Evolutionary conservation across 1,140 invertebrate genomes (phyloP).

Genomic region (Pseudomyrmex pallidus): DNA sequence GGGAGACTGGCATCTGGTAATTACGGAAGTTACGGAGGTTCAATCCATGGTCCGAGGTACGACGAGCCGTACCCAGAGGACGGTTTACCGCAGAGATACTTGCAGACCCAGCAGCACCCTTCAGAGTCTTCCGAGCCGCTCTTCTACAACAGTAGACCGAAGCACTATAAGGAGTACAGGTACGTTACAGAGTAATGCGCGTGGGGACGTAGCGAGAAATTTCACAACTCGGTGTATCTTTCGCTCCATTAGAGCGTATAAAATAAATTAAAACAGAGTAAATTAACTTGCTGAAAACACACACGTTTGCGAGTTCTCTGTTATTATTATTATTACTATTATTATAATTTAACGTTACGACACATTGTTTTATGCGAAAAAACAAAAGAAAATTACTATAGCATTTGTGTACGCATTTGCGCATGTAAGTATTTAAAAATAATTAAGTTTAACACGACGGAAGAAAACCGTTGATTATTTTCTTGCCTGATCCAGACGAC

Average conservation of each 20-base stretch:
- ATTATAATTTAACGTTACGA: too few species aligned
- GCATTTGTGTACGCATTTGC: background rate
- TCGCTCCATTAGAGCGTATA: too few species aligned
- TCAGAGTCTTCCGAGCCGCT: conserved; percentile 90
- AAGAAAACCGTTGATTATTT: conserved; percentile 74
- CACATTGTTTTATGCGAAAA: conserved; percentile 5
- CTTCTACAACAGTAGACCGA: conserved; percentile 95
- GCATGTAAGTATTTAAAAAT: background rate
- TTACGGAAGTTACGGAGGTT: conserved; percentile 83
- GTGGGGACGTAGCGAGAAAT: background rate
- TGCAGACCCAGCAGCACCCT: conserved; percentile 82
- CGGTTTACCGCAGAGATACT: conserved; percentile 84
- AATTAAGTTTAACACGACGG: conserved; percentile 27
- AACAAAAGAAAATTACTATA: background rate
- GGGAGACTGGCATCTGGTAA: conserved; percentile 77
- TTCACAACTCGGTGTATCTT: background rate
- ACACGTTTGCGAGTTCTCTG: background rate
- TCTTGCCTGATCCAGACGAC: conserved; percentile 84
- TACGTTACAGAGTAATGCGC: conserved; percentile 53
- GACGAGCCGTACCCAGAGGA: conserved; percentile 85
- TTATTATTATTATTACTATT: background rate
- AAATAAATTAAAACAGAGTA: background rate
- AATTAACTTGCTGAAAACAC: background rate
- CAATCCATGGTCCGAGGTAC: conserved; percentile 83
- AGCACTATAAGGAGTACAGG: conserved; percentile 87